Base-by-base conservation (phyloP, 1,140 invertebrate species). In the Pomacea maculata region DNA sequence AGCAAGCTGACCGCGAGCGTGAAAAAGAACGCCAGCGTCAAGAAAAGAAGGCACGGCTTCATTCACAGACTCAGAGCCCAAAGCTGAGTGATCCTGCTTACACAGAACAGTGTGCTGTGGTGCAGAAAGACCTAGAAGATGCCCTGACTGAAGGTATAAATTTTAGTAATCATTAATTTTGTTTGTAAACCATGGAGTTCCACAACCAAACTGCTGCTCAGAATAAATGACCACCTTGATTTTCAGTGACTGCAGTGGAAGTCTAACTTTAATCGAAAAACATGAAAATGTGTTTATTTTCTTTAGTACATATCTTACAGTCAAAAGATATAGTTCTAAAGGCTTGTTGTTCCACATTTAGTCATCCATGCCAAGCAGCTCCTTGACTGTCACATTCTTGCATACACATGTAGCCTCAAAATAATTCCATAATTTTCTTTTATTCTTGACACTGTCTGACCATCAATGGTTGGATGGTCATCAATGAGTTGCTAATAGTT, bases 41-140 rank as follows among this genome's bases (percentile, higher is more conserved):
- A 29, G 95, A 96, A 88, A 94, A 94, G 85, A 79, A 87, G 76
- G 80, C 82, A 34, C 64, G 54, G 14, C 80, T 61, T 11, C 61
- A 79, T 52, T 93, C 95, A 25, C 93, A 94, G 84, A 96, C 96
- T 0, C 96, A 95, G 90, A 95, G 57, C 15, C 57, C 96, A 86
- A 95, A 95, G 82, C 96, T 98, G 87, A 94, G 95, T 83, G 96
- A 97, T 90, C 93, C 94, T 65, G 89, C 93, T 8, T 98, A 97
- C 90, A 95, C 97, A 77, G 93, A 95, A 83, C 94, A 95, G 80
- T 93, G 96, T 72, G 93, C 95, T 12, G 93, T 94, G 74, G 90
- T 98, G 71, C 94, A 95, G 5, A 96, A 97, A 84, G 94, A 94
- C 82, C 93, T 97, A 0, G 94, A 94, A 85, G 95, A 96, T 89